A percentile compares a stretch with the other conserved stretches of the same genome.
Conservation (phyloP, 2,888 invertebrate genomes). For the Drosophila parthenogenetica region DNA sequence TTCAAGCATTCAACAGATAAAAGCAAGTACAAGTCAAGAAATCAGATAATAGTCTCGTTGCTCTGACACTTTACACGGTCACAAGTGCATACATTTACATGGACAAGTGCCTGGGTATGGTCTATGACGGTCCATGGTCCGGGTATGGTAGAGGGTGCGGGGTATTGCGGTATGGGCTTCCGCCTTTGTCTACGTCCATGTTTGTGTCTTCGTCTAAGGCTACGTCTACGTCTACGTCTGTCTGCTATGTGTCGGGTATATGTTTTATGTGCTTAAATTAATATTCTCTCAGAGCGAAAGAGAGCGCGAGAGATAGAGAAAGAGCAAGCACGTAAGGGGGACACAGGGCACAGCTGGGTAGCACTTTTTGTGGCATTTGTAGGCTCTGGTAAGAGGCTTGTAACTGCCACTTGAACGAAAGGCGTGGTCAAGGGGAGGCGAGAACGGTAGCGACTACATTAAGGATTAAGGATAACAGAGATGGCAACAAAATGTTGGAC, state of each 20-base stretch:
- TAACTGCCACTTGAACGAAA: constrained; percentile 62
- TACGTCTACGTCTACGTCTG: constrained; percentile 15
- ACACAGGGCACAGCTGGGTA: constrained; percentile 15
- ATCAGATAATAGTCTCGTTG: constrained; percentile 73
- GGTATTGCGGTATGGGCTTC: constrained; percentile 2
- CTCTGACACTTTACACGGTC: constrained; percentile 48
- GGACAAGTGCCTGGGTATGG: constrained; percentile 62
- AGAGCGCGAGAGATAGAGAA: constrained; percentile 7
- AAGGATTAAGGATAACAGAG: constrained; percentile 43
- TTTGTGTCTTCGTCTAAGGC: constrained; percentile 11
- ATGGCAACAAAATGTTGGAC: constrained; percentile 28
- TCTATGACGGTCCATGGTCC: constrained; percentile 1
- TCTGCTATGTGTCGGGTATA: constrained; percentile 42
- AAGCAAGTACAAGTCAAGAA: constrained; percentile 72
- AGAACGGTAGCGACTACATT: constrained; percentile 6
- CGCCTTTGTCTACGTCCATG: constrained; percentile 25
- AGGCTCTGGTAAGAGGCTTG: constrained; percentile 53
- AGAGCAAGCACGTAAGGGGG: background rate
- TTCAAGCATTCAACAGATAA: constrained; percentile 49
- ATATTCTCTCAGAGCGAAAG: constrained; percentile 49
- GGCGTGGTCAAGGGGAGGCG: background rate
- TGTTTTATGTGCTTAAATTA: constrained; percentile 79
- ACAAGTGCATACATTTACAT: constrained; percentile 75
- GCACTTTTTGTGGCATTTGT: constrained; percentile 37
- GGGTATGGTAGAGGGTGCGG: background rate